Evolutionary conservation across 2,113 vertebrate genomes (phyloP).

Genomic region (Lampris incognitus): DNA sequence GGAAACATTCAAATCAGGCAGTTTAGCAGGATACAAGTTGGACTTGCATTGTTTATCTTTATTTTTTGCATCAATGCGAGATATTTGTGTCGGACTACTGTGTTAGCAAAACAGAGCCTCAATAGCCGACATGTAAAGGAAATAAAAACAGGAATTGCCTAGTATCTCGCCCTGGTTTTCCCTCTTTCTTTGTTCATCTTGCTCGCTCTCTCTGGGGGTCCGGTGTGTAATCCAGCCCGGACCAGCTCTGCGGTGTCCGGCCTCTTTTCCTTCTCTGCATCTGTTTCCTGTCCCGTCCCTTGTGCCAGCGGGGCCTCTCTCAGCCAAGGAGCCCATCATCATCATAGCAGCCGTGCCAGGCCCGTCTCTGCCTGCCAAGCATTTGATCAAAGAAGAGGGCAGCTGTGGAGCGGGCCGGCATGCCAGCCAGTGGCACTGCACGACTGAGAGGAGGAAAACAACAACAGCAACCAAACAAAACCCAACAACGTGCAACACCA

Average conservation of each 20-base stretch:
- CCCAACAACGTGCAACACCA: conserved; percentile 18
- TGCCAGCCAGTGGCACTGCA: conserved; percentile 43
- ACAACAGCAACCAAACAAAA: conserved; percentile 20
- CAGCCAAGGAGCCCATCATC: conserved; percentile 49
- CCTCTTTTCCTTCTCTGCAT: conserved; percentile 52
- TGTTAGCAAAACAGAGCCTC: conserved; percentile 58
- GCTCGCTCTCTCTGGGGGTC: conserved; percentile 25
- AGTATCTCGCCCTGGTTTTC: conserved; percentile 21
- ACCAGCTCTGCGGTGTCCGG: conserved; percentile 28
- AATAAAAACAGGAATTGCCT: conserved; percentile 35
- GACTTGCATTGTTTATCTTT: conserved; percentile 22
- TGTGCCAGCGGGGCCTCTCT: conserved; percentile 51
- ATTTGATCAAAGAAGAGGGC: conserved; percentile 71
- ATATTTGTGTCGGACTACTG: conserved; percentile 41
- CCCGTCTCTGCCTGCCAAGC: conserved; percentile 60
- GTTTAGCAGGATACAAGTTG: conserved; percentile 45
- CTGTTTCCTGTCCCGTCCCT: conserved; percentile 53
- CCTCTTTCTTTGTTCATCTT: conserved; percentile 4
- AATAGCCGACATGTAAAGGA: conserved; percentile 46
- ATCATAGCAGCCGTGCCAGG: conserved; percentile 9
- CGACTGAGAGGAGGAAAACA: conserved; percentile 51
- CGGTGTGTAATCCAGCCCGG: conserved; percentile 14
- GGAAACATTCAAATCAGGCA: conserved; percentile 49
- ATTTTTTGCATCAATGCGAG: background rate
- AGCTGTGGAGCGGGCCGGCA: conserved; percentile 54